phyloP scores from a whole-genome alignment of 2,797 vertebrate species.

The Hippopotamyrus pictus region DNA sequence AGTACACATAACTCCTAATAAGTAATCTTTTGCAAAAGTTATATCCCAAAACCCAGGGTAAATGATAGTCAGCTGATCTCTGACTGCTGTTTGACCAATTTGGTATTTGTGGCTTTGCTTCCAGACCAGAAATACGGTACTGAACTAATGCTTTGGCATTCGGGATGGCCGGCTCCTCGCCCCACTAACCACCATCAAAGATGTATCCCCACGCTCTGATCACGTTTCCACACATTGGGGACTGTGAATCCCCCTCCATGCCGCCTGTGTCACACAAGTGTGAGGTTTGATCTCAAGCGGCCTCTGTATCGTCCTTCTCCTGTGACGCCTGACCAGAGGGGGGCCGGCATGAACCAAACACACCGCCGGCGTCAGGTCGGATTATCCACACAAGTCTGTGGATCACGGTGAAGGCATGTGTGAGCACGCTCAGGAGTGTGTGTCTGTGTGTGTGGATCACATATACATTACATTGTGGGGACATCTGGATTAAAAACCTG shows the following conservation, averaged over 20 bases:
- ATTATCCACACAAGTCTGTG: neutral
- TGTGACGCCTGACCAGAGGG: neutral
- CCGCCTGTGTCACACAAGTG: neutral
- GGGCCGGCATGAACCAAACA: neutral
- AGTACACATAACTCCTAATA: neutral
- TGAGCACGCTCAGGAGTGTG: neutral
- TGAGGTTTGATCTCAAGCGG: neutral
- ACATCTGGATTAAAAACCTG: neutral
- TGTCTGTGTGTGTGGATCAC: neutral
- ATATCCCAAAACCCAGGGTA: neutral
- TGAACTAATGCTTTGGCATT: neutral
- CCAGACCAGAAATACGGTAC: neutral
- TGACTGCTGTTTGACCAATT: neutral
- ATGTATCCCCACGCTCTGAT: neutral
- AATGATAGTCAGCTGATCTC: neutral
- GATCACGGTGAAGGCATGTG: neutral
- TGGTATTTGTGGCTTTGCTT: neutral
- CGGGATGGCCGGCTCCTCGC: neutral
- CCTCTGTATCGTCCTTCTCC: neutral
- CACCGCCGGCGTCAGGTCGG: neutral
- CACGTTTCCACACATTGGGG: neutral
- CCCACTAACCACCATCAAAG: neutral
- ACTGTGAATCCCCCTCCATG: neutral
- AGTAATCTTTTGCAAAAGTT: neutral
- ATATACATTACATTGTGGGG: neutral